Percentiles rank a stretch among this genome's conserved stretches.
These are phyloP conservation scores for Drosophila rellima DNA, from an alignment of 2,888 invertebrate genomes.

Conservation along the genomic window DNA sequence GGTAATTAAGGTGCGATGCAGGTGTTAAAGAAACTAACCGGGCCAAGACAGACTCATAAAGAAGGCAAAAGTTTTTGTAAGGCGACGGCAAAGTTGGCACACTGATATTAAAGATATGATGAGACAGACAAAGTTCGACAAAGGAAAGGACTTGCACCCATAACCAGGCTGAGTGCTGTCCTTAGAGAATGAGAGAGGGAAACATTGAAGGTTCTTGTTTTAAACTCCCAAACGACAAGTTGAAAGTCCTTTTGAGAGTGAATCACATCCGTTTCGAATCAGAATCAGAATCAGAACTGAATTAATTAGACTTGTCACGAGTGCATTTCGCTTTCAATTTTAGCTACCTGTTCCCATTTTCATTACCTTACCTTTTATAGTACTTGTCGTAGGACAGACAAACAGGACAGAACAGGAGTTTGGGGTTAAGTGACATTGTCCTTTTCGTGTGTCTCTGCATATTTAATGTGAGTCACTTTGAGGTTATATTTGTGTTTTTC, in stretches of 20 bases:
- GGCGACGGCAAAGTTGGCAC: conserved; percentile 66
- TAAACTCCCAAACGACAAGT: conserved; percentile 37
- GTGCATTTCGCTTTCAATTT: conserved; percentile 41
- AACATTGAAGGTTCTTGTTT: conserved; percentile 36
- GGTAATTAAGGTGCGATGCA: conserved; percentile 57
- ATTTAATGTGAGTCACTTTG: conserved; percentile 62
- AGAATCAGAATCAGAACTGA: conserved; percentile 55
- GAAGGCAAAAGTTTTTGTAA: conserved; percentile 51
- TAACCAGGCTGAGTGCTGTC: conserved; percentile 29
- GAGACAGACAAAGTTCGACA: conserved; percentile 71
- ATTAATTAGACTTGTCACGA: conserved; percentile 67
- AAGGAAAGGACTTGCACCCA: conserved; percentile 8
- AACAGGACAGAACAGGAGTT: conserved; percentile 5
- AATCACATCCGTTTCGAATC: conserved; percentile 49
- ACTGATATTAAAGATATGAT: conserved; percentile 70
- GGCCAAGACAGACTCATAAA: conserved; percentile 32
- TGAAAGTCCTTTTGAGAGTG: conserved; percentile 7
- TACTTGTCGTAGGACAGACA: conserved; percentile 18
- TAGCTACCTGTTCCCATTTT: background rate
- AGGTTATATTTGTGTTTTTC: conserved; percentile 59
- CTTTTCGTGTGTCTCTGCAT: conserved; percentile 68
- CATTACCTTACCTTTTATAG: conserved; percentile 11
- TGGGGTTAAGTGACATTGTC: conserved; percentile 43
- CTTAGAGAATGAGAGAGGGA: conserved; percentile 6
- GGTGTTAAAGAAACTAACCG: background rate